These are phyloP conservation scores for Ophonus ardosiacus DNA, from an alignment of 2,888 invertebrate genomes.

Conservation along the genomic window DNA sequence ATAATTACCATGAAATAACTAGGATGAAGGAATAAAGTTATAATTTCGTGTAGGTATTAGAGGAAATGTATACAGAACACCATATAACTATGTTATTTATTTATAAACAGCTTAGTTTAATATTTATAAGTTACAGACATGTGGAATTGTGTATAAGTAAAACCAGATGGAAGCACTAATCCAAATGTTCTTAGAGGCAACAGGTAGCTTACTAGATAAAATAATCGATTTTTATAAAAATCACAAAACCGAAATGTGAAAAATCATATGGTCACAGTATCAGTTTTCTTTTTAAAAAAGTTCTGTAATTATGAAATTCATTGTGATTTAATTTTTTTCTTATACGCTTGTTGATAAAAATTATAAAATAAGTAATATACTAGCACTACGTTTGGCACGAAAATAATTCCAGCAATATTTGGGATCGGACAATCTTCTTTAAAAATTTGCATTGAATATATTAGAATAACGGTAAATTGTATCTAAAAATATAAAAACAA, in stretches of 20 bases:
- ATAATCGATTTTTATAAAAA: slow-evolving; percentile 63
- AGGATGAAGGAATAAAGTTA: not conserved
- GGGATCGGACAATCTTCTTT: slow-evolving; percentile 79
- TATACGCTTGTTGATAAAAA: slow-evolving; percentile 81
- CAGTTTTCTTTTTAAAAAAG: not conserved
- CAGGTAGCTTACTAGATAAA: slow-evolving; percentile 59
- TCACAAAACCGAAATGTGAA: not conserved
- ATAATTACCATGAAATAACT: no score
- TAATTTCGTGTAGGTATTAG: not conserved
- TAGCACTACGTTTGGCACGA: slow-evolving; percentile 79
- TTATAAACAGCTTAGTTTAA: slow-evolving; percentile 14
- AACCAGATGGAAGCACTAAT: slow-evolving; percentile 53
- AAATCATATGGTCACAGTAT: not conserved
- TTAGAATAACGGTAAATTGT: slow-evolving; percentile 81
- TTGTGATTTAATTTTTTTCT: slow-evolving; percentile 68
- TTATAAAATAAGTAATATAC: slow-evolving; percentile 84
- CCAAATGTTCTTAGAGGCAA: slow-evolving; percentile 47
- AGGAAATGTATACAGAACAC: not conserved
- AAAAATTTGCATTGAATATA: slow-evolving; percentile 78
- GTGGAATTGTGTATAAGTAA: slow-evolving; percentile 6
- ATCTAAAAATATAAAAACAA: slow-evolving; percentile 75
- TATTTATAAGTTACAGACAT: slow-evolving; percentile 29
- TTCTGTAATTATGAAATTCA: not conserved
- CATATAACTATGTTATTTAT: slow-evolving; percentile 15
- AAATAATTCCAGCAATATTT: slow-evolving; percentile 76